These are phyloP conservation scores for Ypsolopha scabrella DNA, from an alignment of 2,888 invertebrate genomes.

Conservation along the genomic window DNA sequence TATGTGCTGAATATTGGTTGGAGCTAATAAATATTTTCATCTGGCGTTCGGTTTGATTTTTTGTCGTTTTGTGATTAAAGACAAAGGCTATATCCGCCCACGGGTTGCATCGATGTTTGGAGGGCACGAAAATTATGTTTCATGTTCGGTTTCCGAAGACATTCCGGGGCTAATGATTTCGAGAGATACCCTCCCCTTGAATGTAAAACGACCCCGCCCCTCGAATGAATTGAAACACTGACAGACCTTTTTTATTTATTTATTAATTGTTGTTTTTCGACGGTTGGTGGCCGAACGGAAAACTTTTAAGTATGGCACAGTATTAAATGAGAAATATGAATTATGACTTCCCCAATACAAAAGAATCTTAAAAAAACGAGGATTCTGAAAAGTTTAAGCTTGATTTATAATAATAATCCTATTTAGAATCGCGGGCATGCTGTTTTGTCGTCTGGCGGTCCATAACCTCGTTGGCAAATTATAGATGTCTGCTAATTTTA, in stretches of 20 bases:
- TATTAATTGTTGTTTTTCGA: conserved; percentile 64
- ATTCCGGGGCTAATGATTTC: conserved; percentile 67
- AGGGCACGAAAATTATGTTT: conserved; percentile 59
- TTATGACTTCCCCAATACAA: conserved; percentile 10
- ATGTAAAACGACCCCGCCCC: conserved; percentile 66
- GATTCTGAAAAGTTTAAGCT: not conserved
- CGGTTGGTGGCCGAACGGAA: conserved; percentile 37
- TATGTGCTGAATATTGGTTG: conserved; percentile 41
- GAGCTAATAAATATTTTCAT: conserved; percentile 55
- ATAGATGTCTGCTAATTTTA: not conserved
- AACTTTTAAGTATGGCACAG: conserved; percentile 12
- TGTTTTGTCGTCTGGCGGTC: not conserved
- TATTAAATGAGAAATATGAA: conserved; percentile 13
- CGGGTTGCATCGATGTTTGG: conserved; percentile 26
- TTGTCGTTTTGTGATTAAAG: conserved; percentile 46
- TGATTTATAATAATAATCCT: not conserved
- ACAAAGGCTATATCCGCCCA: conserved; percentile 65
- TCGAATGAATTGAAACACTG: conserved; percentile 67
- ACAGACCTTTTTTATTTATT: conserved; percentile 42
- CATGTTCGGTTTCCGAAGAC: conserved; percentile 48
- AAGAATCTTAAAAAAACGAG: not conserved
- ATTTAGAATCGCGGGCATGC: not conserved
- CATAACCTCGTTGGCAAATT: not conserved
- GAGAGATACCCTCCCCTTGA: conserved; percentile 67
- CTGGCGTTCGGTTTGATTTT: conserved; percentile 47